phyloP scores from a whole-genome alignment of 2,797 vertebrate species.

The Macrochelys suwanniensis region DNA sequence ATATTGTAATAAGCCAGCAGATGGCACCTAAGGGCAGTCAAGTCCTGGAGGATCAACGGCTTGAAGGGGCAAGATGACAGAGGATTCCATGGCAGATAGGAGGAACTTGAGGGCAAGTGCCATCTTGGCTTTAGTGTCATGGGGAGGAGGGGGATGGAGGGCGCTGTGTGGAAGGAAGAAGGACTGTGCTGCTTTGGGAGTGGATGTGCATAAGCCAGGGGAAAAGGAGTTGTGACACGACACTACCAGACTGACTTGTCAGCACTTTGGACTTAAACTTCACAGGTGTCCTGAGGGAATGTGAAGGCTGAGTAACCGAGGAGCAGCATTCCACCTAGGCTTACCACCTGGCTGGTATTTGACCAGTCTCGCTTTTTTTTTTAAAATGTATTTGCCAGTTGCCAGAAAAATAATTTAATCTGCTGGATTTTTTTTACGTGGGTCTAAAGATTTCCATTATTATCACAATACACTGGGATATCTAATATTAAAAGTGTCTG shows the following conservation, averaged over 20 bases:
- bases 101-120: not conserved
- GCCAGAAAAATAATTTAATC: no score
- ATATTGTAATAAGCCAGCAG: not conserved
- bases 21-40: not conserved
- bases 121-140: not conserved
- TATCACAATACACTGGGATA: no score
- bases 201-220: no score
- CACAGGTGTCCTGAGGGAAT: not conserved
- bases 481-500: no score
- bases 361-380: no score
- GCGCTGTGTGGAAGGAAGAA: no score
- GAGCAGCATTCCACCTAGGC: not conserved
- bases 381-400: no score
- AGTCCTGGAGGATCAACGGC: not conserved
- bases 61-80: not conserved
- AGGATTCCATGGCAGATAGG: not conserved
- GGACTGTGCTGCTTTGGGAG: no score
- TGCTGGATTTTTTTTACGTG: no score
- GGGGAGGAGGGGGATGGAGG: no score
- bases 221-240: not conserved
- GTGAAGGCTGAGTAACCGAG: not conserved
- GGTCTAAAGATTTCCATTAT: no score
- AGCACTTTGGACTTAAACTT: not conserved
- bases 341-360: no score
- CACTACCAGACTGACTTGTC: not conserved